Evolutionary conservation across 2,797 vertebrate species (phyloP).

Genomic region (Cirrhinus mrigala): DNA sequence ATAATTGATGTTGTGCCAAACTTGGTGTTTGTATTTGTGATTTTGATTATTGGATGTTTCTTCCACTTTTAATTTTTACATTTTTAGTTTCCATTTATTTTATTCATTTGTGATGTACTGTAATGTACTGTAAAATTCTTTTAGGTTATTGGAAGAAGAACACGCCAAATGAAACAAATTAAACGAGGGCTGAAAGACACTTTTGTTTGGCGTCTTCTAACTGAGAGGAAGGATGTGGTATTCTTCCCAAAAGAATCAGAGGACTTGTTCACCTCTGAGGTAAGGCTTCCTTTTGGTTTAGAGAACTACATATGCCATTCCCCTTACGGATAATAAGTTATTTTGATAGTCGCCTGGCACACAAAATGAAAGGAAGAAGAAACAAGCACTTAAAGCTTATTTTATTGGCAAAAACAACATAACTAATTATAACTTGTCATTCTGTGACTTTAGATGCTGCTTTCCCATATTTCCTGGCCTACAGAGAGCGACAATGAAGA

Average conservation of each 20-base stretch:
- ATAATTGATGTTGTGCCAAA: too few relatives aligned
- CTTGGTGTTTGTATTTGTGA: too few relatives aligned
- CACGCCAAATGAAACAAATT: neutral
- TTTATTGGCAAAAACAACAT: too few relatives aligned
- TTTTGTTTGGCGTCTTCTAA: neutral
- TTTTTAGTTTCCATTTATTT: too few relatives aligned
- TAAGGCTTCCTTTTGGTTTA: neutral
- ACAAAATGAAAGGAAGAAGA: too few relatives aligned
- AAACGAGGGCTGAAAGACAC: neutral
- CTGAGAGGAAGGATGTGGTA: neutral
- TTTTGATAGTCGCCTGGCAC: too few relatives aligned
- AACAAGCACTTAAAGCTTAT: too few relatives aligned
- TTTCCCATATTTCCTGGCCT: neutral
- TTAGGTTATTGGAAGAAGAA: neutral
- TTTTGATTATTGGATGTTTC: too few relatives aligned
- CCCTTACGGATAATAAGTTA: neutral
- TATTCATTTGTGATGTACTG: neutral
- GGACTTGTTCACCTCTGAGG: neutral
- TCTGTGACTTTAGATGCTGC: neutral
- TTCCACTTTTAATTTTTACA: too few relatives aligned
- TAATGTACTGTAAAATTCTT: neutral
- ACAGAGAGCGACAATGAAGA: neutral
- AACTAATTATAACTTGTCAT: neutral
- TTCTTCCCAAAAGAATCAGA: neutral
- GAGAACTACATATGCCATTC: neutral